These are phyloP conservation scores for Tetraneura akinire DNA, from an alignment of 1,140 invertebrate genomes.

Conservation along the genomic window DNA sequence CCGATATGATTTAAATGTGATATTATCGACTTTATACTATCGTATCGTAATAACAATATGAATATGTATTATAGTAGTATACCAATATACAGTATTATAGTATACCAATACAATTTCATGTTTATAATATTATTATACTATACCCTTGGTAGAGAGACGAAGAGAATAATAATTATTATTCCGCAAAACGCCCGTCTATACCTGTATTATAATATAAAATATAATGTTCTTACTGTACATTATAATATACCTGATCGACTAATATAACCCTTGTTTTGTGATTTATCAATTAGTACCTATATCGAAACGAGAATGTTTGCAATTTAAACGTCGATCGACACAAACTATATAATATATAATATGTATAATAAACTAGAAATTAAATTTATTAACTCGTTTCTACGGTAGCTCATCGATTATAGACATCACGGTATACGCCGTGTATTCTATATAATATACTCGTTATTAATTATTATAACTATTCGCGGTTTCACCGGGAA, in stretches of 20 bases:
- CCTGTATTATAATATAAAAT: too few relatives aligned
- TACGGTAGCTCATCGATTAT: conserved; percentile 26
- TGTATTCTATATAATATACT: background rate
- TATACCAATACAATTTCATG: background rate
- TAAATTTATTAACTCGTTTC: conserved; percentile 29
- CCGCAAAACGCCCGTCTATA: background rate
- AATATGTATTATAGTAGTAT: too few relatives aligned
- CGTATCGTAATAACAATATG: too few relatives aligned
- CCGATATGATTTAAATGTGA: too few relatives aligned
- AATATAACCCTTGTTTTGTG: background rate
- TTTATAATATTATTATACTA: too few relatives aligned
- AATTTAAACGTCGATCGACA: background rate
- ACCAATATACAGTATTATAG: too few relatives aligned
- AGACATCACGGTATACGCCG: background rate
- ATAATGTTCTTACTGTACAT: too few relatives aligned
- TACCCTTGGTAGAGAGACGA: background rate
- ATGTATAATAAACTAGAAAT: conserved; percentile 14
- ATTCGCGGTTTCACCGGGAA: background rate
- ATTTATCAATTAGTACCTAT: conserved; percentile 26
- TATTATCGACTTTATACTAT: too few relatives aligned
- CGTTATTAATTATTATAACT: conserved; percentile 1
- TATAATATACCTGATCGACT: too few relatives aligned
- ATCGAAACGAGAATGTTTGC: conserved; percentile 7
- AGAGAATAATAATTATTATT: too few relatives aligned
- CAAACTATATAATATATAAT: background rate